phyloP scores from a whole-genome alignment of 2,113 vertebrate species.

The Periophthalmus modestus region DNA sequence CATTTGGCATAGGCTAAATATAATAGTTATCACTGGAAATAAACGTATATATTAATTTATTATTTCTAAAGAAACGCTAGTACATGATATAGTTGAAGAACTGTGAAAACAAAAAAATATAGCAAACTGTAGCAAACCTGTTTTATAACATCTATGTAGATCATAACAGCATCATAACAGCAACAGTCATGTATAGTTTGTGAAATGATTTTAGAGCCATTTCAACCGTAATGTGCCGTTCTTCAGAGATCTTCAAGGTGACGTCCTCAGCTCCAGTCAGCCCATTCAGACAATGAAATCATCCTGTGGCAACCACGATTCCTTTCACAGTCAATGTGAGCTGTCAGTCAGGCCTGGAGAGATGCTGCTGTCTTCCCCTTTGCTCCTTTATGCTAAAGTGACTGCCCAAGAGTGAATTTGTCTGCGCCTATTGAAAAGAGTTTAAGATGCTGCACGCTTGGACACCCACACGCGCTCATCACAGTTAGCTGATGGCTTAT shows the following conservation, averaged over 20 bases:
- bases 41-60: no score
- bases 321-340: constrained; percentile 28
- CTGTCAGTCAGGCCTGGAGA: constrained; percentile 44
- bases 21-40: no score
- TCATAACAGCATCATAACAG: not conserved
- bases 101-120: no score
- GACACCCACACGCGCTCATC: constrained; percentile 14
- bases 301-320: constrained; percentile 23
- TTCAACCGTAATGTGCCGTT: not conserved
- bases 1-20: no score
- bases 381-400: constrained; percentile 30
- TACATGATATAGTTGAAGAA: no score
- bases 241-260: constrained; percentile 35
- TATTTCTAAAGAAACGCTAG: no score
- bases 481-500: constrained; percentile 47
- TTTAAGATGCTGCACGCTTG: constrained; percentile 27
- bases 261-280: constrained; percentile 24
- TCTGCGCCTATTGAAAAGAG: constrained; percentile 33
- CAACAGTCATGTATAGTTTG: not conserved
- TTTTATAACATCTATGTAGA: not conserved
- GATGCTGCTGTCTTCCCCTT: constrained; percentile 31
- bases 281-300: constrained; percentile 29
- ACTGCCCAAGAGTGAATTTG: constrained; percentile 30
- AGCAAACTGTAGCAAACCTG: no score
- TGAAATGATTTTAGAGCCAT: not conserved